These are phyloP conservation scores for Propsilocerus akamusi DNA, from an alignment of 1,140 invertebrate species.

Conservation along the genomic window DNA sequence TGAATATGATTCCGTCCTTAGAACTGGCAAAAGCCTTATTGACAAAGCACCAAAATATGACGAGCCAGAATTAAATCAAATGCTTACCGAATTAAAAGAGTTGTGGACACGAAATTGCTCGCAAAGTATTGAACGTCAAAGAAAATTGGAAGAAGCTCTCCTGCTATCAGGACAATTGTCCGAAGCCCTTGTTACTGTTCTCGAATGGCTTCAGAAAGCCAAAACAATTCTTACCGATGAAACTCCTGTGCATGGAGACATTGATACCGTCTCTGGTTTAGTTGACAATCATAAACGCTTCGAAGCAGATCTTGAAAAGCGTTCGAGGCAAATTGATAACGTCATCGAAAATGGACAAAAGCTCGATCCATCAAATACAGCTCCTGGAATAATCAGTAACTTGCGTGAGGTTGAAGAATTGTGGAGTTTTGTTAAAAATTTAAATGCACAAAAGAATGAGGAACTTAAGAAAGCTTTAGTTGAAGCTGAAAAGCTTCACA, in stretches of 20 bases:
- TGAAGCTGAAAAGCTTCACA: slow-evolving; percentile 83
- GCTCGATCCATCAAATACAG: slow-evolving; percentile 70
- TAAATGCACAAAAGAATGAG: slow-evolving; percentile 57
- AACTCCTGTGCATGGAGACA: slow-evolving; percentile 81
- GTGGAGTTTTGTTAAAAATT: slow-evolving; percentile 66
- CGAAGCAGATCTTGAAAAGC: slow-evolving; percentile 75
- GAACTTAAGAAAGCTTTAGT: slow-evolving; percentile 63
- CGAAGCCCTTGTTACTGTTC: slow-evolving; percentile 80
- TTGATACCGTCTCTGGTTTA: slow-evolving; percentile 86
- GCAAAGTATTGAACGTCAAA: slow-evolving; percentile 85
- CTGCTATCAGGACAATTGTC: slow-evolving; percentile 92
- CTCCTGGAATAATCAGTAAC: slow-evolving; percentile 57
- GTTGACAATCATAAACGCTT: slow-evolving; percentile 87
- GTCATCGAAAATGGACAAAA: slow-evolving; percentile 80
- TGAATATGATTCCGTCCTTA: slow-evolving; percentile 76
- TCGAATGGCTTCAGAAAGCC: slow-evolving; percentile 82
- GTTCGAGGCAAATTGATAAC: slow-evolving; percentile 73
- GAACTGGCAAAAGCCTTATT: slow-evolving; percentile 73
- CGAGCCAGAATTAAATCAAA: slow-evolving; percentile 61
- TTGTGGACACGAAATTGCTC: slow-evolving; percentile 89
- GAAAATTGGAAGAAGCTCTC: slow-evolving; percentile 84
- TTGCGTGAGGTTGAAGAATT: slow-evolving; percentile 63
- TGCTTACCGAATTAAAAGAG: slow-evolving; percentile 76
- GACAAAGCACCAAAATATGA: slow-evolving; percentile 87
- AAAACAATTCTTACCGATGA: slow-evolving; percentile 46